Conservation (phyloP, 1,140 invertebrate genomes). For the Melitaea cinxia region DNA sequence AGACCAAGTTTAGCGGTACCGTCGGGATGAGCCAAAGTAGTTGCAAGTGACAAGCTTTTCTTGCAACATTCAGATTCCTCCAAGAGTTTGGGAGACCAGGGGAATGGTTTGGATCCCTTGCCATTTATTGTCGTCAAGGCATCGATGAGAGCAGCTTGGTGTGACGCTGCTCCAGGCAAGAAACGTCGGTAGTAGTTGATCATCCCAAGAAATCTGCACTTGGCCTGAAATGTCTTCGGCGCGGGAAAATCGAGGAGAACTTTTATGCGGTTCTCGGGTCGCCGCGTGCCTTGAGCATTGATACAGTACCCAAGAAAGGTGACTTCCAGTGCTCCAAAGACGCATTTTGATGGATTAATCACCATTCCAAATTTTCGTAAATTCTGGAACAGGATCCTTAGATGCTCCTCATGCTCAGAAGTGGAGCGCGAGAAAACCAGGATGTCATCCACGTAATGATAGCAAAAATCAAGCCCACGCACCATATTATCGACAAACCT, state of each 20-base stretch:
- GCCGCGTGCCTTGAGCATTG: background rate
- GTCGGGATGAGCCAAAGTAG: slow-evolving; percentile 8
- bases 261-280: background rate
- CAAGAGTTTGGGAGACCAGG: slow-evolving; percentile 3
- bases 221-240: slow-evolving; percentile 12
- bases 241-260: slow-evolving; percentile 18
- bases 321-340: slow-evolving; percentile 13
- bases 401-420: background rate
- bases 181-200: slow-evolving; percentile 12
- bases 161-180: slow-evolving; percentile 10
- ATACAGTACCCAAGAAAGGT: slow-evolving; percentile 17
- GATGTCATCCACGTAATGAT: slow-evolving; percentile 28
- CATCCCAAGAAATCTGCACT: slow-evolving; percentile 24
- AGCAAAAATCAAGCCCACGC: too few species aligned
- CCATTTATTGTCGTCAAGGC: background rate
- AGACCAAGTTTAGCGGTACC: slow-evolving; percentile 30
- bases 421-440: slow-evolving; percentile 6
- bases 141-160: slow-evolving; percentile 10
- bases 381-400: background rate
- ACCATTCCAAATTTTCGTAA: background rate
- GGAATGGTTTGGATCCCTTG: slow-evolving; percentile 27
- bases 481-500: background rate
- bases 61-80: slow-evolving; percentile 3
- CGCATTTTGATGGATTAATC: slow-evolving; percentile 15
- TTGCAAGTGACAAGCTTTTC: background rate